Evolutionary conservation across 2,888 invertebrate genomes (phyloP), one percentile per base, ranked within the genome.

Genomic region (Miltochrista miniata): DNA sequence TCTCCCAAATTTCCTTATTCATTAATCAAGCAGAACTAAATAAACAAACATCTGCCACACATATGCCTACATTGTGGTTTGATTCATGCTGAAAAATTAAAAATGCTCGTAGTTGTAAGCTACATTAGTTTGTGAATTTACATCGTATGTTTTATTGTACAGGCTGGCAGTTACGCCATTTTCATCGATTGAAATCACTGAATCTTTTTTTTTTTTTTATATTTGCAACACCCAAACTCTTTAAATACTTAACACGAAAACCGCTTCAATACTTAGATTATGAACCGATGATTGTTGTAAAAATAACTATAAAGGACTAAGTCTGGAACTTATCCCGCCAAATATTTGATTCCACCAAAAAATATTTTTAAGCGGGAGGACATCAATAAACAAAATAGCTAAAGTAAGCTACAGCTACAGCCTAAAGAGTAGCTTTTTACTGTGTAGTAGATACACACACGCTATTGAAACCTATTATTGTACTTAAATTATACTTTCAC

Each of bases 31-130:
- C 52, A 43, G 48, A 53, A 44, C 39, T 56, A 54, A 33, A 45
- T 56, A 59, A 66, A 66, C 49, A 64, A 59, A 59, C 54, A 64
- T 50, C 51, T 54, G 56, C 48, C 61, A 61, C 51, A 56, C 5
- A 61, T 35, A 4, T 12, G 36, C 24, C 33, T 51, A 45, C 59
- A 56, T 52, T 63, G 56, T 59, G 53, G 35, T 63, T 56, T 64
- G 61, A 66, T 54, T 61, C 53, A 59, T 54, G 56, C 58, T 43
- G 18, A 43, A 43, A 43, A 43, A 18, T 34, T 43, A 18, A 12
- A 42, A 50, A 52, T 45, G 56, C 37, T 45, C 40, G 35, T 55
- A 30, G 30, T 40, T 40, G 18, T 24, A 24, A 24, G 5, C 18
- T 24, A 24, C 18, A 24, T 24, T 15, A 35, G 24, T 29, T 39